phyloP scores from a whole-genome alignment of 1,140 invertebrate species.

The Scaptomyza pallida region DNA sequence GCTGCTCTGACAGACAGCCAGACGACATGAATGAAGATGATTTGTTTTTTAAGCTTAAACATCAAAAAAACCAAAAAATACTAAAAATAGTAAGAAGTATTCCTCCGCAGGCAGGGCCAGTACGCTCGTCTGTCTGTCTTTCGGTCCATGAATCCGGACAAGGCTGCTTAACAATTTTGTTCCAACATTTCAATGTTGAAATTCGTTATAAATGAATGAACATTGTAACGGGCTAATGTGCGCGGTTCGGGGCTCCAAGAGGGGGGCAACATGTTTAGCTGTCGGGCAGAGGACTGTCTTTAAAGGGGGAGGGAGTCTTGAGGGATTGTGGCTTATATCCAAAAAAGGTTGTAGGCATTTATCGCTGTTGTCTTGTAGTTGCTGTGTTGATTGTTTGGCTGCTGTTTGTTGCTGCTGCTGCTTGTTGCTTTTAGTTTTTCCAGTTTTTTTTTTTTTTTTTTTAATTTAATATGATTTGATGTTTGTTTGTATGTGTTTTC shows the following conservation, averaged over 20 bases:
- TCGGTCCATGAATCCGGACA: slow-evolving; percentile 37
- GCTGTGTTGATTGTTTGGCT: background rate
- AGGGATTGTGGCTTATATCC: slow-evolving; percentile 3
- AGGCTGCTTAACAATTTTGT: slow-evolving; percentile 56
- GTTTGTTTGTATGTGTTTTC: slow-evolving; percentile 1
- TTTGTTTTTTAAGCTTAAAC: slow-evolving; percentile 34
- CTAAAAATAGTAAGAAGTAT: slow-evolving; percentile 29
- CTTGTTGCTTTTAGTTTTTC: slow-evolving; percentile 13
- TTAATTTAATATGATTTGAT: background rate
- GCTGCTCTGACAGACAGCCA: slow-evolving; percentile 73
- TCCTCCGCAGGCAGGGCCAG: slow-evolving; percentile 39
- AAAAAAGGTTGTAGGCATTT: slow-evolving; percentile 55
- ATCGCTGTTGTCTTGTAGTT: slow-evolving; percentile 16
- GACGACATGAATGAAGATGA: slow-evolving; percentile 71
- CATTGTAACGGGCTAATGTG: slow-evolving; percentile 63
- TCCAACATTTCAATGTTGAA: slow-evolving; percentile 71
- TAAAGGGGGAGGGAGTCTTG: background rate
- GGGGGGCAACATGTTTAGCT: too few relatives aligned
- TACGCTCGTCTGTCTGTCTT: background rate
- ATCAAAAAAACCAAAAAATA: background rate
- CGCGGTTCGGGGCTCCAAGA: too few relatives aligned
- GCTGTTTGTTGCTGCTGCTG: slow-evolving; percentile 7
- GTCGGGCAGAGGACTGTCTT: background rate
- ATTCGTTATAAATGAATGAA: slow-evolving; percentile 79
- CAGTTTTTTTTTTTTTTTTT: slow-evolving; percentile 1